A percentile compares a stretch with the other conserved stretches of the same genome.
Conservation (phyloP, 2,113 vertebrate genomes). For the Triplophysa tibetana region DNA sequence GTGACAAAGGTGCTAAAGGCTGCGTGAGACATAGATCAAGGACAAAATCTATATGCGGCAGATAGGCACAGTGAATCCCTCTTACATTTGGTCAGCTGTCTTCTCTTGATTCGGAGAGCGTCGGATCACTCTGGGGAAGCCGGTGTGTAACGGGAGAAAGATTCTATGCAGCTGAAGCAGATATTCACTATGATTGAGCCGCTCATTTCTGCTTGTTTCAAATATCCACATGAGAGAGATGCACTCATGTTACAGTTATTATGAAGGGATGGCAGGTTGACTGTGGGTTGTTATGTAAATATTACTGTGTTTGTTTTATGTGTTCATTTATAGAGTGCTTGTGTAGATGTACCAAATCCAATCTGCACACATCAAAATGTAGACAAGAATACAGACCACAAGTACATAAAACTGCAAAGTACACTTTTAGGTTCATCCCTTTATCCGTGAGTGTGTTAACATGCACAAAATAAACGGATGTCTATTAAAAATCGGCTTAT, state of each 20-base stretch:
- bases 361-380: too few species aligned
- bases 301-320: background rate
- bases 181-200: background rate
- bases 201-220: background rate
- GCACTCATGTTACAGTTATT: background rate
- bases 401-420: too few species aligned
- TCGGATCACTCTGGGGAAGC: background rate
- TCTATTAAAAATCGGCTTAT: too few species aligned
- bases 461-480: too few species aligned
- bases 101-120: background rate
- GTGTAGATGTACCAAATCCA: too few species aligned
- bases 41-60: conserved; percentile 22
- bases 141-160: conserved; percentile 62
- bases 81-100: conserved; percentile 41
- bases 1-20: background rate
- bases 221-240: background rate
- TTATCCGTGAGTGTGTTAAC: too few species aligned
- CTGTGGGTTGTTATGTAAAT: background rate
- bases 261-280: background rate
- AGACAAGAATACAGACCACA: too few species aligned
- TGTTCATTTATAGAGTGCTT: too few species aligned
- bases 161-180: conserved; percentile 52
- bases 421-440: too few species aligned
- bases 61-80: conserved; percentile 28
- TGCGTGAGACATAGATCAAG: background rate